Base-by-base conservation (phyloP, 2,797 vertebrate species). In the Leptatherina wallacei region DNA sequence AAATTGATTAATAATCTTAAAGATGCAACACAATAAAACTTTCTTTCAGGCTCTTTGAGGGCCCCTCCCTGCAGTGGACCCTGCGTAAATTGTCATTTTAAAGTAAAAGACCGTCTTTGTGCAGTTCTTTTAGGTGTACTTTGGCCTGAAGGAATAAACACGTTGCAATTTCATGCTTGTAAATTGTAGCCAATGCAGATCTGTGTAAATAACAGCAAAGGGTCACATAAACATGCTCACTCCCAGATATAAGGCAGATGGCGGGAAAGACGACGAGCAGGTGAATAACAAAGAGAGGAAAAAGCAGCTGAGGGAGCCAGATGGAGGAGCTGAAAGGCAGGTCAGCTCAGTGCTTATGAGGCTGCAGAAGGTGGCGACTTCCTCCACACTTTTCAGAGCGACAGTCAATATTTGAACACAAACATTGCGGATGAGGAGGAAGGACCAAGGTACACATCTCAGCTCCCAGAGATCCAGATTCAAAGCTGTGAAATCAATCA, bases 291-390 rank as follows among this genome's bases (percentile, higher is more conserved):
- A 56, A 24, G 40, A 10, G 69, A 65, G 27, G 57, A 66, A 40
- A 24, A 69, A 66, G 69, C 65, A 75, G 77, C 57, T 65, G 64
- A 81, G 20, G 38, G n/a, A 69, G 61, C 18, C 81, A 83, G 73
- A 74, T 85, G 83, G 80, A 82, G 51, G 54, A 62, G 58, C 2
- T 13, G 24, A 75, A 61, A 71, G 55, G 59, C 27, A 10, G 66
- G 29, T 77, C 75, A 58, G 44, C 52, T 54, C 27, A 71, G 36
- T 30, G 11, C 72, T 51, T 32, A n/a, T 51, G 2, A 18, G 65
- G 18, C 61, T 62, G 47, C 30, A 24, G 14, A 16, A 56, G 22
- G 33, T 44, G 13, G 58, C n/a, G 6, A 4, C n/a, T 60, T 69
- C 30, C 22, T 36, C 16, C 8, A 3, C 62, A 40, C 47, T 29